phyloP scores from a whole-genome alignment of 2,113 vertebrate genomes.

The Ramphastos sulfuratus region DNA sequence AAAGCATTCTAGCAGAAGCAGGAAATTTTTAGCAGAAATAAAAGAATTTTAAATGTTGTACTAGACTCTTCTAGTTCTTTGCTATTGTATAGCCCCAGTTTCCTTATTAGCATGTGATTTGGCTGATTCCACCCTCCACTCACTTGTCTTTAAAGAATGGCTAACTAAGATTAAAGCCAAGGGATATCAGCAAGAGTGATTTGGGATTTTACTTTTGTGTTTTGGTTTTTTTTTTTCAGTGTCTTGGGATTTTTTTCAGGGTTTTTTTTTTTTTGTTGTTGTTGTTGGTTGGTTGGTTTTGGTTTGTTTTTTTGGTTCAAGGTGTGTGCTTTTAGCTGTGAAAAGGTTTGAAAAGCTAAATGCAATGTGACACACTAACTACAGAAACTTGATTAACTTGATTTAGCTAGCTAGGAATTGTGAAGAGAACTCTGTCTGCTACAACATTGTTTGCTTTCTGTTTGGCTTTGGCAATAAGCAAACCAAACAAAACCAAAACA shows the following conservation, averaged over 20 bases:
- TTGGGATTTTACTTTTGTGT: neutral
- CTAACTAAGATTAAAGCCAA: constrained; percentile 59
- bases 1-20: neutral
- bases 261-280: neutral
- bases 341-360: constrained; percentile 51
- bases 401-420: constrained; percentile 23
- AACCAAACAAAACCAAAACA: neutral
- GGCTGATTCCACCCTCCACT: neutral
- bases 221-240: neutral
- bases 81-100: neutral
- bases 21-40: neutral
- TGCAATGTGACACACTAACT: constrained; percentile 28
- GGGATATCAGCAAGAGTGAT: constrained; percentile 4
- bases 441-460: constrained; percentile 12
- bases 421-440: neutral
- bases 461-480: constrained; percentile 51
- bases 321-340: neutral
- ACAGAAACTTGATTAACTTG: constrained; percentile 45
- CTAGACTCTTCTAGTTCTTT: neutral
- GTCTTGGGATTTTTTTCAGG: too few species aligned
- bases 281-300: neutral
- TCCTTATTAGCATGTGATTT: neutral
- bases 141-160: neutral
- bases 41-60: neutral
- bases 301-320: neutral